A percentile compares a stretch with the other conserved stretches of the same genome.
Conservation (phyloP, 2,797 vertebrate species). For the Mionectes olivaceus region DNA sequence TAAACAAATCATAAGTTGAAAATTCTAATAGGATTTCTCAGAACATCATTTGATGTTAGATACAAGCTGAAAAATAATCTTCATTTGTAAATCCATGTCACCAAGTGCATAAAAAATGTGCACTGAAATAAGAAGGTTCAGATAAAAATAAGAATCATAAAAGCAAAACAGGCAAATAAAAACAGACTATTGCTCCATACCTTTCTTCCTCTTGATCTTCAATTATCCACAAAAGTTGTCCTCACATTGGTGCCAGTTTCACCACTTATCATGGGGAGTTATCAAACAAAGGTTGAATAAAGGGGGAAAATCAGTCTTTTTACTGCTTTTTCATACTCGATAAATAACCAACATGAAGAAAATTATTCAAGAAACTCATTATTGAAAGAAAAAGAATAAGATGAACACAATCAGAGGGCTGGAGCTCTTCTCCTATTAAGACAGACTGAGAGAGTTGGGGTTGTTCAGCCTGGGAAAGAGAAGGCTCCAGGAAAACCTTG, state of each 20-base stretch:
- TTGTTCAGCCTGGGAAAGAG: not conserved
- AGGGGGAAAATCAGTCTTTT: not conserved
- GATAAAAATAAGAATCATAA: conserved; percentile 28
- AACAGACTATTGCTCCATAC: not conserved
- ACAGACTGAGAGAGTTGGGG: not conserved
- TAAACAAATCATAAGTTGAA: conserved; percentile 64
- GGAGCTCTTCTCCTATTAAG: not conserved
- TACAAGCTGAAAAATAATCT: conserved; percentile 70
- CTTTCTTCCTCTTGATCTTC: not conserved
- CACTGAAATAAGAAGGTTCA: conserved; percentile 7
- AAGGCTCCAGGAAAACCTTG: not conserved
- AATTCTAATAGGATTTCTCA: conserved; percentile 49
- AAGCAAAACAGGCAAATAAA: not conserved
- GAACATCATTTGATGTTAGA: conserved; percentile 63
- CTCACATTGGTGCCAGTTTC: not conserved
- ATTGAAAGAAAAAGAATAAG: not conserved
- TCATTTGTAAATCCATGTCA: conserved; percentile 45
- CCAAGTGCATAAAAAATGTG: conserved; percentile 31
- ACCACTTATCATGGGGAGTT: not conserved
- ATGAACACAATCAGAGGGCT: not conserved
- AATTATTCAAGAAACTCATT: not conserved
- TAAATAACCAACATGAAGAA: not conserved
- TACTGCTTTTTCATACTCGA: not conserved
- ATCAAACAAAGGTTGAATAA: not conserved
- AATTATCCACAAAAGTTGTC: not conserved